Conservation (phyloP, 2,113 vertebrate species). For the Gymnobelideus leadbeateri region DNA sequence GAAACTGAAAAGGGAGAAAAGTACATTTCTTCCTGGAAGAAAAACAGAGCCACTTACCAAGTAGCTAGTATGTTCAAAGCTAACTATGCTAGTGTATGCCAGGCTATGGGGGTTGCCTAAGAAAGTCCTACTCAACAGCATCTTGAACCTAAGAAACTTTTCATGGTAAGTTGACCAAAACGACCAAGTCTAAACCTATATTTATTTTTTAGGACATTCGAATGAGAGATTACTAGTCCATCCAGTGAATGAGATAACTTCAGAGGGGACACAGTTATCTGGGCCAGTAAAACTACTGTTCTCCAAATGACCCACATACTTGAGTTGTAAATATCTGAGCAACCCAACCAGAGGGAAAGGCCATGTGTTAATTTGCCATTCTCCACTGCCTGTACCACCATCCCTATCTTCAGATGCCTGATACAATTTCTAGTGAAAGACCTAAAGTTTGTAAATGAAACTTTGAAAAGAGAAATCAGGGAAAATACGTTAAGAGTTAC, state of each 20-base stretch:
- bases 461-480: neutral
- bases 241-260: neutral
- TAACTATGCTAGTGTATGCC: neutral
- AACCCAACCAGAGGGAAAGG: neutral
- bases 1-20: neutral
- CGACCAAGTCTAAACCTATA: neutral
- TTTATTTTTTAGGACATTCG: neutral
- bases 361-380: neutral
- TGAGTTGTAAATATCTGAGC: neutral
- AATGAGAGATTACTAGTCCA: neutral
- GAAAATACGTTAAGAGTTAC: neutral
- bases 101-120: neutral
- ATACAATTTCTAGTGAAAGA: neutral
- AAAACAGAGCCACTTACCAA: neutral
- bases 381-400: neutral
- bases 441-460: neutral
- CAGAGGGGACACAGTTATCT: neutral
- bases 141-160: neutral
- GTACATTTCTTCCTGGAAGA: neutral
- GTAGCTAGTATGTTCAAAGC: neutral
- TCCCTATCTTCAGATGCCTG: neutral
- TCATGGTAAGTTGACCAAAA: neutral
- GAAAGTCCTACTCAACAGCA: neutral
- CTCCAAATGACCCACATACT: neutral
- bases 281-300: neutral